A percentile compares a stretch with the other conserved stretches of the same genome.
Conservation (phyloP, 2,113 vertebrate species). For the Hoplias malabaricus region DNA sequence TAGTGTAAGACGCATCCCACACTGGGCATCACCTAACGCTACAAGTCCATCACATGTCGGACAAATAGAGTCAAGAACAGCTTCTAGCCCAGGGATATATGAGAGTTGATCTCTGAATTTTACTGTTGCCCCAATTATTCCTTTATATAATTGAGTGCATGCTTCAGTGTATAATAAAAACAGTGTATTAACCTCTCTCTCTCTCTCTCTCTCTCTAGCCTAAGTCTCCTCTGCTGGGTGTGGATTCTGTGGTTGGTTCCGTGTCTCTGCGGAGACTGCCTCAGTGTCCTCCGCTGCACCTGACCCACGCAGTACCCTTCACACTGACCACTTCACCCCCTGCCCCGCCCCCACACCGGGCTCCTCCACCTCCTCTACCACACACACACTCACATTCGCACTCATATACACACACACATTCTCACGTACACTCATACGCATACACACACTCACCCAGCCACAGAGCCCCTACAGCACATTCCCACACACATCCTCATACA, state of each 20-base stretch:
- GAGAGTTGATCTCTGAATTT: too few species aligned
- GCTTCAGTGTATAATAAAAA: too few species aligned
- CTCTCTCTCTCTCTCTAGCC: constrained; percentile 23
- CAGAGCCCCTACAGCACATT: constrained; percentile 44
- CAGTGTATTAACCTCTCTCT: too few species aligned
- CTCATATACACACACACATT: constrained; percentile 44
- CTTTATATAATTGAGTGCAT: too few species aligned
- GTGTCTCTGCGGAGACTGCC: constrained; percentile 68
- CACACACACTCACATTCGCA: constrained; percentile 45
- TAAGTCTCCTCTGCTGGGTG: constrained; percentile 63
- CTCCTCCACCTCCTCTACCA: constrained; percentile 53
- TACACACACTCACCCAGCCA: constrained; percentile 52
- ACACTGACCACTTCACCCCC: constrained; percentile 60
- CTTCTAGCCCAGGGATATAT: too few species aligned
- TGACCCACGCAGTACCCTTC: constrained; percentile 66
- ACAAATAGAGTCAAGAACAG: too few species aligned
- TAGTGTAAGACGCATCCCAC: too few species aligned
- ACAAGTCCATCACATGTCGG: too few species aligned
- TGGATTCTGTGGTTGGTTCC: constrained; percentile 56
- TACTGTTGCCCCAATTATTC: too few species aligned
- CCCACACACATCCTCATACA: constrained; percentile 46
- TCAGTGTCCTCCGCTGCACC: constrained; percentile 70
- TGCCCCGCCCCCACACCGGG: not conserved
- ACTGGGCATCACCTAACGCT: too few species aligned
- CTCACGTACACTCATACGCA: constrained; percentile 47